A percentile compares a stretch with the other conserved stretches of the same genome.
phyloP scores from a whole-genome alignment of 1,140 invertebrate species.

The Leptopilina boulardi region DNA sequence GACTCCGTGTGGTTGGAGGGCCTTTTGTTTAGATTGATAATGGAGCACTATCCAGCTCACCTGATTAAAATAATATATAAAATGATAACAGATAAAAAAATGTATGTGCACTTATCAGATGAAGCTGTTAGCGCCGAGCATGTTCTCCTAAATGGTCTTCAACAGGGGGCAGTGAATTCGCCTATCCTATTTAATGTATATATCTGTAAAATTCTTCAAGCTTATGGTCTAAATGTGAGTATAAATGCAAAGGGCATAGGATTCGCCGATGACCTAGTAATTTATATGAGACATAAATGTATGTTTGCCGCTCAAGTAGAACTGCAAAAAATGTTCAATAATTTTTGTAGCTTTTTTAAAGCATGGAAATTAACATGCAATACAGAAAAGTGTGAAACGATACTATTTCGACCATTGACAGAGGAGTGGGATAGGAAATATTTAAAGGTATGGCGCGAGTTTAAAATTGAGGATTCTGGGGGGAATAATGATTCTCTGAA shows the following conservation, averaged over 20 bases:
- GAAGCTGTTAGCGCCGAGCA: too few relatives aligned
- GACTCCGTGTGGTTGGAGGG: too few relatives aligned
- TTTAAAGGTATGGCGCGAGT: too few relatives aligned
- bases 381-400: slow-evolving; percentile 40
- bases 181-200: slow-evolving; percentile 46
- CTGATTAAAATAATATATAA: neutral
- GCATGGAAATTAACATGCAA: slow-evolving; percentile 41
- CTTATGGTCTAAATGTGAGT: slow-evolving; percentile 16
- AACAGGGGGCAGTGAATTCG: slow-evolving; percentile 26
- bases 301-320: neutral
- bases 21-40: neutral
- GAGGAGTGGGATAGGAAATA: neutral
- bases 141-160: too few relatives aligned
- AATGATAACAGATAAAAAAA: neutral
- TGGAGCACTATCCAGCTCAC: neutral
- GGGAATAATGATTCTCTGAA: too few relatives aligned
- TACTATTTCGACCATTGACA: slow-evolving; percentile 31
- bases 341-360: slow-evolving; percentile 34
- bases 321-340: slow-evolving; percentile 24
- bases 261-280: slow-evolving; percentile 51
- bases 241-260: neutral
- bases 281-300: slow-evolving; percentile 37
- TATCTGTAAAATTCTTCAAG: slow-evolving; percentile 33
- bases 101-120: too few relatives aligned
- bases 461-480: too few relatives aligned